Evolutionary conservation across 2,113 vertebrate genomes (phyloP).

Genomic region (Seriola dumerili): DNA sequence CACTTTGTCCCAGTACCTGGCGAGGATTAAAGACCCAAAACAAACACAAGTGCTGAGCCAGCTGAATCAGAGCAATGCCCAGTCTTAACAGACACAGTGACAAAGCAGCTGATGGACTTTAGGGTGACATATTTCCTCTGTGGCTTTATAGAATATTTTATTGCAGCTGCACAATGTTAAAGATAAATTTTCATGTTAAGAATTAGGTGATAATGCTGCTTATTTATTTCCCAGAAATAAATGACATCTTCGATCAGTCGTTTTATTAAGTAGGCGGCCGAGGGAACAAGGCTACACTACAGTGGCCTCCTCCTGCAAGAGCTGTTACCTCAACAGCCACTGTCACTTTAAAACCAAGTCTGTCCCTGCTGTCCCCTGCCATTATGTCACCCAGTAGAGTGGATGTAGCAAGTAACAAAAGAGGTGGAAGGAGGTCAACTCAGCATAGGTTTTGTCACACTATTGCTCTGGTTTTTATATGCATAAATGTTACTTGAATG

Average conservation of each 20-base stretch:
- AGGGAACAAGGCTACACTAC: constrained; percentile 30
- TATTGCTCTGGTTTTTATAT: constrained; percentile 43
- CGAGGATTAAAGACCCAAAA: constrained; percentile 69
- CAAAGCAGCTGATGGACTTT: constrained; percentile 22
- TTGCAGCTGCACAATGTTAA: not conserved
- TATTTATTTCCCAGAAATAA: constrained; percentile 47
- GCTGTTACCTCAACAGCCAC: constrained; percentile 47
- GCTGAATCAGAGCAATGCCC: constrained; percentile 47
- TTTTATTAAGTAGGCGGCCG: constrained; percentile 57
- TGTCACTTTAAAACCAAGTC: constrained; percentile 68
- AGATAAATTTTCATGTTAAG: not conserved
- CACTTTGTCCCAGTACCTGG: constrained; percentile 71
- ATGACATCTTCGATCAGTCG: constrained; percentile 67
- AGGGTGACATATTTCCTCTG: not conserved
- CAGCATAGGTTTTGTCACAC: constrained; percentile 65
- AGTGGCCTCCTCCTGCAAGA: constrained; percentile 1
- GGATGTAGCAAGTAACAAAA: constrained; percentile 67
- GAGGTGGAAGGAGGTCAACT: constrained; percentile 73
- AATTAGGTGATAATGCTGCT: constrained; percentile 14
- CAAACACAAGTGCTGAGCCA: constrained; percentile 75
- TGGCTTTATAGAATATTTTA: not conserved
- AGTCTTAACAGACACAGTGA: constrained; percentile 29
- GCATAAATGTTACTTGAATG: constrained; percentile 27
- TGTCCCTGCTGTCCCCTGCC: constrained; percentile 63
- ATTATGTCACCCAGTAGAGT: constrained; percentile 71